Base-by-base conservation (phyloP, 2,797 vertebrate species). In the Kryptopterus vitreolus region DNA sequence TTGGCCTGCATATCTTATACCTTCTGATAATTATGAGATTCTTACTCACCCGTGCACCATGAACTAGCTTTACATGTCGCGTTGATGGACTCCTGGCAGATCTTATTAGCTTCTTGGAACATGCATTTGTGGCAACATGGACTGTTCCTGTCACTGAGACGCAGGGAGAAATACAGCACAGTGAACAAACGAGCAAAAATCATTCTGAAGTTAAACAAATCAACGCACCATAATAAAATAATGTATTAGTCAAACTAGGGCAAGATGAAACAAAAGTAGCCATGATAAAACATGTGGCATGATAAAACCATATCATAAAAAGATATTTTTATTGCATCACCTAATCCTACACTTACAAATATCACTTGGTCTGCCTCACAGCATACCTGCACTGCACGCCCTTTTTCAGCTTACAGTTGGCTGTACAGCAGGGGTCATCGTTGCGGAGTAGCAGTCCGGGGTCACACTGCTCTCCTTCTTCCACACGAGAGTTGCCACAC, bases 401-500 rank as follows among this genome's bases (percentile, higher is more conserved):
- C 0, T 1, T 61, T 83, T 87, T 95, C 83, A 99, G 93, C 48
- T 92, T 96, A 91, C 98, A 99, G 65, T 91, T 88, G 0, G 90
- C 86, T 10, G 94, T 90, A 91, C 98, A 99, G 91, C 98, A 99
- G 61, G 62, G 89, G 87, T 99, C 97, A 0, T 93, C 90, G 22
- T 92, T 92, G 75, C 95, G 94, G 88, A 96, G 91, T 84, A 98
- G 90, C 61, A 99, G 94, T 69, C 98, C 98, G 0, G 97, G 97
- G 85, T 99, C 98, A 0, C 98, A 99, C 53, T 99, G 92, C 84
- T 99, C 98, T 0, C 95, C 97, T 5, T 96, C 94, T 65, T 99
- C 98, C 87, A 99, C 98, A 52, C 98, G 91, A 33, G 97, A 99
- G 91, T 99, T 99, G 12, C 98, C 98, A 62, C 98, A 99, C 35